Evolutionary conservation across 2,797 vertebrate genomes (phyloP).

Genomic region (Botia kubotai): DNA sequence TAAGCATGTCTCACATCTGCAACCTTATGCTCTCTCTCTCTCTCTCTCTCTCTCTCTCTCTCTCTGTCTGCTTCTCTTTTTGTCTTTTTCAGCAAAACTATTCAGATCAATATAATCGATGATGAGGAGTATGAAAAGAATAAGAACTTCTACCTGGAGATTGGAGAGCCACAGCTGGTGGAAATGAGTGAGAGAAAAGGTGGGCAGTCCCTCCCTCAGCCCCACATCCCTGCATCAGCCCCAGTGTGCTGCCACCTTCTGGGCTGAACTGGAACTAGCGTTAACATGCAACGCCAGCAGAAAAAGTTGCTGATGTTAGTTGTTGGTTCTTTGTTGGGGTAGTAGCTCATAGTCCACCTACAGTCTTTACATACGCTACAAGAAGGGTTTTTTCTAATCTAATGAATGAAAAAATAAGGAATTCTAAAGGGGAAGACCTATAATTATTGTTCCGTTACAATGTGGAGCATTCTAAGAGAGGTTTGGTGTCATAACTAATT

Average conservation of each 20-base stretch:
- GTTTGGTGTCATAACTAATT: no score
- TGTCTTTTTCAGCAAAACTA: constrained; percentile 89
- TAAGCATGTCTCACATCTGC: constrained; percentile 44
- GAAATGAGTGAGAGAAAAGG: constrained; percentile 99
- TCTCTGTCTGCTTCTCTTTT: constrained; percentile 15
- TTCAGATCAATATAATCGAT: constrained; percentile 96
- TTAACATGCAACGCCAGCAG: not conserved
- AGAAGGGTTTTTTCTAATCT: not conserved
- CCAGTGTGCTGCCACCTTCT: constrained; percentile 22
- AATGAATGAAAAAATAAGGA: not conserved
- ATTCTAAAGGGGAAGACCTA: not conserved
- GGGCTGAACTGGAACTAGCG: constrained; percentile 18
- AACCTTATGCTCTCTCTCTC: constrained; percentile 29
- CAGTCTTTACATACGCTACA: not conserved
- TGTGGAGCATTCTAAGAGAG: no score
- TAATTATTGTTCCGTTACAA: not conserved
- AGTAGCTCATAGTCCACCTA: not conserved
- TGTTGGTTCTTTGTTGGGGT: not conserved
- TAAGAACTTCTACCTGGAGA: constrained; percentile 97
- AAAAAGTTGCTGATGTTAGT: not conserved
- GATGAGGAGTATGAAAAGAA: constrained; percentile 99
- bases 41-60: not conserved
- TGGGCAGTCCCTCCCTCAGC: constrained; percentile 78
- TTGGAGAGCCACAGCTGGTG: constrained; percentile 91
- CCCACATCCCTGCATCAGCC: constrained; percentile 64